A percentile compares a stretch with the other conserved stretches of the same genome.
Evolutionary conservation across 2,797 vertebrate genomes (phyloP).

Genomic region (Paedocypris micromegethes): DNA sequence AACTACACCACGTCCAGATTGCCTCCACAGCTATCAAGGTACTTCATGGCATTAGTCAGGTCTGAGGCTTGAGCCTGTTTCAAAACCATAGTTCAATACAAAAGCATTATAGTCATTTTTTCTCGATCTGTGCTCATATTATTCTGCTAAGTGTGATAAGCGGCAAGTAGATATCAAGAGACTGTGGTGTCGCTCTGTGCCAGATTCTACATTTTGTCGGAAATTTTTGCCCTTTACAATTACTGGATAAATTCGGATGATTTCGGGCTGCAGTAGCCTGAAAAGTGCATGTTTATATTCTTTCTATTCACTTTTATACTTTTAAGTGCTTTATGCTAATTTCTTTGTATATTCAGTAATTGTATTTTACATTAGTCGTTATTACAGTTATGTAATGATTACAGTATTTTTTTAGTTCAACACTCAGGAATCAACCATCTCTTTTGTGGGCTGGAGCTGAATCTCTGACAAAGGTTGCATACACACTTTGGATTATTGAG

Average conservation of each 20-base stretch:
- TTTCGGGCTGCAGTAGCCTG: too few relatives aligned
- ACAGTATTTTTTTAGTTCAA: too few relatives aligned
- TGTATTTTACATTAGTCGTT: too few relatives aligned
- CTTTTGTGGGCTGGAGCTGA: too few relatives aligned
- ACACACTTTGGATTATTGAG: too few relatives aligned
- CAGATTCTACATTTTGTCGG: slow-evolving; percentile 5
- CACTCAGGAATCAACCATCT: too few relatives aligned
- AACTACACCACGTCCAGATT: slow-evolving; percentile 94
- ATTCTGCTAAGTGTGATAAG: slow-evolving; percentile 8
- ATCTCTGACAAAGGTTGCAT: too few relatives aligned
- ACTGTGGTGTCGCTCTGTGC: background rate
- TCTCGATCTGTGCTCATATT: background rate
- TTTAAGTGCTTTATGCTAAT: too few relatives aligned
- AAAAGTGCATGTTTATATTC: too few relatives aligned
- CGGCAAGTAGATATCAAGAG: slow-evolving; percentile 3
- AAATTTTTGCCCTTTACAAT: background rate
- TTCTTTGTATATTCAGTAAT: too few relatives aligned
- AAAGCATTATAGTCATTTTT: slow-evolving; percentile 5
- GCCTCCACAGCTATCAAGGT: slow-evolving; percentile 97
- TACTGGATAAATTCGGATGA: background rate
- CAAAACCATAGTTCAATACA: slow-evolving; percentile 7
- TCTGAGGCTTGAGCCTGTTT: slow-evolving; percentile 25
- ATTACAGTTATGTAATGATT: too few relatives aligned
- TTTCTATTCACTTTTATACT: too few relatives aligned
- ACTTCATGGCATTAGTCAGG: slow-evolving; percentile 46